Base-by-base conservation (phyloP, 2,797 vertebrate species). In the Perodicticus potto region DNA sequence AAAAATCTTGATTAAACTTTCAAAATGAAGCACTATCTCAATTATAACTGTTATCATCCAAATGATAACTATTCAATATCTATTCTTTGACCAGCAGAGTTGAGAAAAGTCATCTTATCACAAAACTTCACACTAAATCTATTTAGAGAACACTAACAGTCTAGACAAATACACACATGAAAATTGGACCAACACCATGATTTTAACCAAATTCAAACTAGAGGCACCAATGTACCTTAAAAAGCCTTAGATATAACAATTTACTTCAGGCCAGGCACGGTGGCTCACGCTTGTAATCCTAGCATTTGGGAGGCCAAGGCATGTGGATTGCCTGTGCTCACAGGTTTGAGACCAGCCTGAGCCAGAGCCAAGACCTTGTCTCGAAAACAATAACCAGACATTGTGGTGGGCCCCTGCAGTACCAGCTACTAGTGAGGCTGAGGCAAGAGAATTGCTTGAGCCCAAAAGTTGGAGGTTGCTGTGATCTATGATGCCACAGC, bases 1-100 rank as follows among this genome's bases (percentile, higher is more conserved):
- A 61, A 82, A 95, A 85, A 40, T 57, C 49, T 49, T 80, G 43
- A 90, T 89, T 77, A 63, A 72, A 88, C 12, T 92, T 89, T 78
- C 90, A 78, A 78, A 85, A 55, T 85, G 57, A 67, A 93, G 73
- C 22, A 63, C 34, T 37, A 70, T 27, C 55, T 69, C 43, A 65
- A 32, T 65, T 59, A 40, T 17, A 80, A 70, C 2, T 73, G 25
- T 65, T 67, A 74, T 74, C 65, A 63, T n/a, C 37, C 32, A 65
- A 81, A 81, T 80, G 55, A 7, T 5, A 89, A 7, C 34, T 45
- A 14, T 20, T 34, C 40, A 49, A 14, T 53, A 13, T 84, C 53
- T 78, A 16, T 27, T 74, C 73, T 86, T 85, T 45, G 10, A 65
- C 19, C 2, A 17, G 11, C 27, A 23, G 4, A 73, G 32, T 55